Evolutionary conservation across 2,797 vertebrate genomes (phyloP), one percentile per base, ranked within the genome.

Genomic region (Semotilus atromaculatus): DNA sequence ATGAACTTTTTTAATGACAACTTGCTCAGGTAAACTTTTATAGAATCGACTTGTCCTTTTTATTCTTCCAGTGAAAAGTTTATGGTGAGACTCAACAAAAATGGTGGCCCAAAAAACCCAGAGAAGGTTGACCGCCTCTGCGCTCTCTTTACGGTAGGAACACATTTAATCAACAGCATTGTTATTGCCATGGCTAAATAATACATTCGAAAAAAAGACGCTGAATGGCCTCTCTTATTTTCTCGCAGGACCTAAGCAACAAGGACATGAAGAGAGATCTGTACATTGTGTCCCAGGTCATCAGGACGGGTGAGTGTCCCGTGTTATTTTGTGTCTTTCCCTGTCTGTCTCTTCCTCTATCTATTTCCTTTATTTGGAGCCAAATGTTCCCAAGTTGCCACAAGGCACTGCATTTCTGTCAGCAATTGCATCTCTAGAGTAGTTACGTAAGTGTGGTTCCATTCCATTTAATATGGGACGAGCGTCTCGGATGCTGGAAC

Each of bases 201-300:
- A 51, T 48, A 48, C 8, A n/a, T 2, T 3, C 1, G 1, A 45
- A 64, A 45, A 19, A 10, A n/a, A 19, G 0, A 40, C 7, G 4
- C 34, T 40, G 5, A 34, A 9, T 40, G 14, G 11, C 9, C 31
- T 76, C 8, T 48, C 8, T 76, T 19, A 18, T 68, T 68, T 58
- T 26, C 55, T 64, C 9, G 67, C 87, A 99, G 98, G 98, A 99
- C 93, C 94, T 99, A 84, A 99, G 98, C 95, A 99, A 97, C 93
- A 99, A 99, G 95, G 98, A 99, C 93, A 95, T 99, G 95, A 99
- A 99, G 96, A 96, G 97, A 91, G 98, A 99, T 92, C 95, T 99
- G 87, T 99, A 99, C 92, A 97, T 99, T 88, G 96, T 99, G 89
- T 97, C 97, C 89, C 98, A 99, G 80, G 97, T 99, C 87, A 96